Evolutionary conservation across 2,888 invertebrate species (phyloP).

Genomic region (Lepidochitona cinerea): DNA sequence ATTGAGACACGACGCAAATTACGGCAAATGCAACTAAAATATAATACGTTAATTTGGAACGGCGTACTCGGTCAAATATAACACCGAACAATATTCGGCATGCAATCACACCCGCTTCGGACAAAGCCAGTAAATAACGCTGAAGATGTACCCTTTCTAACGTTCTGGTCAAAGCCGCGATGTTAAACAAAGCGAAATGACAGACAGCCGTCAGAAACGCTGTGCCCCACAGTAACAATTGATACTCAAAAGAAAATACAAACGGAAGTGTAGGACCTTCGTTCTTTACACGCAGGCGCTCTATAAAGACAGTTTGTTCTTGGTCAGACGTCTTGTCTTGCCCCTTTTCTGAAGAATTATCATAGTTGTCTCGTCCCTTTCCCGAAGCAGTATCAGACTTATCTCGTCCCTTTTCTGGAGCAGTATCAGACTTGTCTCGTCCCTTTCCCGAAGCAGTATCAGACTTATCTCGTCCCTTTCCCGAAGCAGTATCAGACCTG

Average conservation of each 20-base stretch:
- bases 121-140: not conserved
- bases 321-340: too few relatives aligned
- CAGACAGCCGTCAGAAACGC: not conserved
- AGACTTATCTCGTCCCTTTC: too few relatives aligned
- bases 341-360: too few relatives aligned
- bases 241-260: not conserved
- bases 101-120: not conserved
- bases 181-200: not conserved
- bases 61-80: not conserved
- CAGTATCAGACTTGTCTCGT: too few relatives aligned
- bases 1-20: not conserved
- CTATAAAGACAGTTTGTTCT: not conserved
- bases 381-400: too few relatives aligned
- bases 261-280: not conserved
- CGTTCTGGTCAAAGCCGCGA: not conserved
- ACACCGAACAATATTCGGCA: not conserved
- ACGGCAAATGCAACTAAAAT: not conserved
- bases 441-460: too few relatives aligned
- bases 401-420: too few relatives aligned
- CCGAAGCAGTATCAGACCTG: too few relatives aligned
- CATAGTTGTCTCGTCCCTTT: too few relatives aligned
- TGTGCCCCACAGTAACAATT: not conserved
- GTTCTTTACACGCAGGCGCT: not conserved
- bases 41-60: not conserved
- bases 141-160: not conserved